Evolutionary conservation across 2,113 vertebrate genomes (phyloP), one percentile per base, ranked within the genome.

Genomic region (Salvelinus namaycush): DNA sequence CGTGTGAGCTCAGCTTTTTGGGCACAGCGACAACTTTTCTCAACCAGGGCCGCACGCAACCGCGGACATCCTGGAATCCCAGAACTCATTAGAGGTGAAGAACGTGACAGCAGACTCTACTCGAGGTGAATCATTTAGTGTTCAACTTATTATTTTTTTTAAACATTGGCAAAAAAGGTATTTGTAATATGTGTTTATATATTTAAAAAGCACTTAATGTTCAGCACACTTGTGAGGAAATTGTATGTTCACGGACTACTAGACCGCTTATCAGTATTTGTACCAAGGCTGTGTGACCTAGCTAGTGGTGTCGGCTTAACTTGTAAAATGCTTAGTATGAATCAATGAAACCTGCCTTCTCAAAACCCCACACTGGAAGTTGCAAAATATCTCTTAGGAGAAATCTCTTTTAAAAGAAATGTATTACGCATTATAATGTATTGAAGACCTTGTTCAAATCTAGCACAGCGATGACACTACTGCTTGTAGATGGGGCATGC

Each of bases 121-220:
- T 71, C n/a, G 67, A 75, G 72, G 75, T 68, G 69, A 64, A 72
- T 83, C 71, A 29, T 70, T 44, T 80, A 83, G 79, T 49, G 83
- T 87, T 81, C 76, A 78, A 72, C 62, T 9, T 75, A 34, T 68
- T 73, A 54, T 9, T 75, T 54, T 54, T 73, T 79, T 84, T 81
- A 57, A 24, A 44, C 68, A 87, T 91, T 89, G 90, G 90, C 92
- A 85, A 86, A 85, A 92, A 86, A 82, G 72, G 67, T 84, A 73
- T 85, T 87, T 90, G 87, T 86, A 84, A 86, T 83, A 76, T 76
- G 71, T 87, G 71, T 87, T 90, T 89, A 81, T 88, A 90, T 78
- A 87, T 90, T 84, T 67, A 89, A 86, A 86, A 86, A 92, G 88
- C 89, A 93, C 90, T 91, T 91, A 89, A 60, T 80, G 74, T 86